Evolutionary conservation across 2,888 invertebrate species (phyloP), one percentile per base, ranked within the genome.

Genomic region (Trisateles emortualis): DNA sequence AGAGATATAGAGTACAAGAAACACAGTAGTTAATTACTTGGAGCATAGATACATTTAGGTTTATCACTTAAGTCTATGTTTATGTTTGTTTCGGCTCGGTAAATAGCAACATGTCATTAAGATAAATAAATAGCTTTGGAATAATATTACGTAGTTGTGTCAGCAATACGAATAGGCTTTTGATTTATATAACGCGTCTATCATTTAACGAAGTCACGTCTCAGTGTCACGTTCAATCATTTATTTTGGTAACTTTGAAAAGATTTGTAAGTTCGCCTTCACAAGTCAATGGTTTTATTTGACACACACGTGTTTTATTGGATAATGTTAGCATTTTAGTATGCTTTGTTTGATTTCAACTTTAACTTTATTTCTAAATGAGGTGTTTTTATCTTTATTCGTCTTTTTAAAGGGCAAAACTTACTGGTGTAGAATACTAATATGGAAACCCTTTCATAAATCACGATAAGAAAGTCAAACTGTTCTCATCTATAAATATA

Each of bases 181-280:
- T 16, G 47, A 52, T 61, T 48, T 40, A 55, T 52, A 39, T 50
- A 38, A 61, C 46, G 43, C 48, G 41, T 50, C 36, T 22, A 29
- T 46, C 26, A 58, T 65, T 55, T 48, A 58, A 43, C 11, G 42
- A 50, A 54, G 58, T 55, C 54, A 61, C 55, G 58, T 58, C 43
- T 51, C 38, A 26, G 43, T 46, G 55, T 42, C 44, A 52, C 50
- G 52, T 46, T 61, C 46, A 36, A 50, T 51, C 29, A 43, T 52
- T 55, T 43, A 45, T 58, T 65, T 43, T 46, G 50, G 52, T 39
- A 47, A 24, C 19, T 47, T 40, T 53, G 42, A 50, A 45, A 50
- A 46, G 32, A 57, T 52, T 45, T 36, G 52, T 52, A 50, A 43
- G 41, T 49, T 42, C 49, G 45, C 52, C 57, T 52, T 52, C 55